Percentiles rank a stretch among this genome's conserved stretches.
phyloP scores from a whole-genome alignment of 2,113 vertebrate genomes.

The Peromyscus leucopus region DNA sequence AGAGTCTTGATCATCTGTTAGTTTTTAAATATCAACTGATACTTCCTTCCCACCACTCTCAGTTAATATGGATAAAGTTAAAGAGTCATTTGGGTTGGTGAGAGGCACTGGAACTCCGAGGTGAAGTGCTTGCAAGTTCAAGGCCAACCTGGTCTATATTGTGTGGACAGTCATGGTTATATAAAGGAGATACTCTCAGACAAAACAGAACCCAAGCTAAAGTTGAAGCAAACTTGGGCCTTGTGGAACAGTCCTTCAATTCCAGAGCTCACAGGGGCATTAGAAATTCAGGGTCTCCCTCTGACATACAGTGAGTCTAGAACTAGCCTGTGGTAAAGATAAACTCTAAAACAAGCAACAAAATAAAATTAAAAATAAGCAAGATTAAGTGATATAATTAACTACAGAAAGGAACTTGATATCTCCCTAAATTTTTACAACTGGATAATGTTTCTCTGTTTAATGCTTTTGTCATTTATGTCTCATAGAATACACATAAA shows the following conservation, averaged over 20 bases:
- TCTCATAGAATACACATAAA: not conserved
- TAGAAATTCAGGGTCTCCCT: not conserved
- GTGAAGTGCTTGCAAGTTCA: not conserved
- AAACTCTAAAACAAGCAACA: not conserved
- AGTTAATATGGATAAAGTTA: not conserved
- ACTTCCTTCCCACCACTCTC: no score
- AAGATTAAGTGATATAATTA: not conserved
- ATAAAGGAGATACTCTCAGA: not conserved
- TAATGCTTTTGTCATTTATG: not conserved
- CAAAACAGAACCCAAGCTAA: not conserved
- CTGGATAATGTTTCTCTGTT: not conserved
- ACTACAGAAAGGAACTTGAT: not conserved
- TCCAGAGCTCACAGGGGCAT: no score
- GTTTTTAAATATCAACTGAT: not conserved
- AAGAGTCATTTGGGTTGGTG: not conserved
- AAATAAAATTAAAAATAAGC: not conserved
- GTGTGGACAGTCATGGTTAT: not conserved
- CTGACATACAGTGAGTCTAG: not conserved
- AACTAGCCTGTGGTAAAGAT: not conserved
- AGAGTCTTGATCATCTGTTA: not conserved
- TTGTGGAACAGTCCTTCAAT: not conserved
- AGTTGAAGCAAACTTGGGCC: not conserved
- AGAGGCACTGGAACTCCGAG: not conserved
- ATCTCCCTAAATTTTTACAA: not conserved
- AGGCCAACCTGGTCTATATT: not conserved